phyloP scores from a whole-genome alignment of 2,888 invertebrate genomes.

The Nasonovia ribisnigri region DNA sequence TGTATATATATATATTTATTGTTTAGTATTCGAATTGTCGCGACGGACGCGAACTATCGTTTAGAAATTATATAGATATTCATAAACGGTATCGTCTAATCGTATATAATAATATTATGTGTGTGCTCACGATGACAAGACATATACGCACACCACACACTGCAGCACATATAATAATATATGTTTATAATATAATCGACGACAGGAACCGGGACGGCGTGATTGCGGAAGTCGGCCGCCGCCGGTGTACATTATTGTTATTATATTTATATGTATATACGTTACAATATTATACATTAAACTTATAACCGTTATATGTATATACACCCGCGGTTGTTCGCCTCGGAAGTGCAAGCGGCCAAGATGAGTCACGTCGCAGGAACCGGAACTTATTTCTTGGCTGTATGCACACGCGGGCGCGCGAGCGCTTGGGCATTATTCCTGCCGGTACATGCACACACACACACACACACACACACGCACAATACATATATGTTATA shows the following conservation, averaged over 20 bases:
- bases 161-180: background rate
- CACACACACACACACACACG: background rate
- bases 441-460: background rate
- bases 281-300: background rate
- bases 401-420: background rate
- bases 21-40: conserved; percentile 30
- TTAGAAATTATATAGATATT: background rate
- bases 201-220: conserved; percentile 38
- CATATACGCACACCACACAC: background rate
- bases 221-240: conserved; percentile 34
- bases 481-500: background rate
- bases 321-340: conserved; percentile 44
- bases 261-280: background rate
- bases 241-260: background rate
- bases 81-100: background rate
- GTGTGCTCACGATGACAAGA: background rate
- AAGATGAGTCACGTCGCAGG: conserved; percentile 41
- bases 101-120: background rate
- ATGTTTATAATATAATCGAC: background rate
- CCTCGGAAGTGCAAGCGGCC: conserved; percentile 38
- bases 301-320: conserved; percentile 30
- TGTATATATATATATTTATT: background rate
- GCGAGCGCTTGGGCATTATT: background rate
- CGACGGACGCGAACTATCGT: conserved; percentile 22
- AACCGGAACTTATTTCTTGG: conserved; percentile 59